Percentiles rank a stretch among this genome's conserved stretches.
phyloP scores from a whole-genome alignment of 1,140 invertebrate species.

The Drosophila micromelanica region DNA sequence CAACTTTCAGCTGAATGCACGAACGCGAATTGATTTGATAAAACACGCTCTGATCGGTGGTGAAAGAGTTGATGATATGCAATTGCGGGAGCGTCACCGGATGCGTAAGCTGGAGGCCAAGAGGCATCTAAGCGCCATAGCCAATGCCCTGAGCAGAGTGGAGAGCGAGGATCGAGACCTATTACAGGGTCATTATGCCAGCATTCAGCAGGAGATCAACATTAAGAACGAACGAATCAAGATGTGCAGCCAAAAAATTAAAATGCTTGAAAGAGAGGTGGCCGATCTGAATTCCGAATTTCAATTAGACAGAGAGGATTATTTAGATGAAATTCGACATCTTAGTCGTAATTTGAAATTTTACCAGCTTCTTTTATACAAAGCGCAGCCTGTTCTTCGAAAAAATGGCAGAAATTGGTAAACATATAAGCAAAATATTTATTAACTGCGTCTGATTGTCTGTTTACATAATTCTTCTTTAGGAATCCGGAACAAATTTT shows the following conservation, averaged over 20 bases:
- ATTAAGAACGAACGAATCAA: conserved; percentile 90
- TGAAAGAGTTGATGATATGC: conserved; percentile 90
- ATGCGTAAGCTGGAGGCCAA: conserved; percentile 90
- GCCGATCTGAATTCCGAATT: conserved; percentile 93
- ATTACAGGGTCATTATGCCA: conserved; percentile 88
- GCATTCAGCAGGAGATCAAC: conserved; percentile 91
- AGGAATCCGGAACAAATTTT: conserved; percentile 88
- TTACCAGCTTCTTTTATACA: conserved; percentile 89
- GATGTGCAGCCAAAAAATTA: conserved; percentile 88
- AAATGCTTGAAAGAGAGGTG: conserved; percentile 89
- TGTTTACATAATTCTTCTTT: not conserved
- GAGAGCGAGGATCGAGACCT: conserved; percentile 87
- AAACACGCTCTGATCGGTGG: conserved; percentile 92
- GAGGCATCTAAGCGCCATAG: conserved; percentile 87
- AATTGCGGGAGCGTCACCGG: conserved; percentile 88
- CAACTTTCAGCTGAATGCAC: conserved; percentile 79
- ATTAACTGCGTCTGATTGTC: no score
- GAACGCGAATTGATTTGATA: conserved; percentile 88
- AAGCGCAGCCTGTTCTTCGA: conserved; percentile 89
- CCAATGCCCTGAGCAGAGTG: conserved; percentile 88
- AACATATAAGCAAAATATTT: not conserved
- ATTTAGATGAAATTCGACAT: conserved; percentile 92
- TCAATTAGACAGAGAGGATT: conserved; percentile 92
- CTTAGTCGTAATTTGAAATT: conserved; percentile 91
- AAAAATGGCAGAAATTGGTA: conserved; percentile 91